A percentile compares a stretch with the other conserved stretches of the same genome.
Evolutionary conservation across 2,113 vertebrate species (phyloP).

Genomic region (Thunnus maccoyii): DNA sequence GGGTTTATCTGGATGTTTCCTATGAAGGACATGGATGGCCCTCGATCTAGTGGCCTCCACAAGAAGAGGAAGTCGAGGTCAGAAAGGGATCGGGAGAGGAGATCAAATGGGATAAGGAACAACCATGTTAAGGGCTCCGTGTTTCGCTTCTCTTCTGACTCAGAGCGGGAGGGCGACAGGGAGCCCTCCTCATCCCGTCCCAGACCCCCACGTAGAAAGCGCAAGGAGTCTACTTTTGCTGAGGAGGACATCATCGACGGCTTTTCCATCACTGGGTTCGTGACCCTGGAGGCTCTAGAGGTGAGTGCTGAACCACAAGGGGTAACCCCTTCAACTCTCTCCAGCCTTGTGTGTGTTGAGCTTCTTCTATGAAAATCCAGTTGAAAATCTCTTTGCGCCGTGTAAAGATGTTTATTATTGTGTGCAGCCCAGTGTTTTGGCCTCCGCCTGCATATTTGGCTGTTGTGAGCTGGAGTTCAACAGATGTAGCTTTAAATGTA

Average conservation of each 20-base stretch:
- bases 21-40: conserved; percentile 90
- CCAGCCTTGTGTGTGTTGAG: background rate
- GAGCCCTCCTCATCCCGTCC: conserved; percentile 90
- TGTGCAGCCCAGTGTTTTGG: conserved; percentile 30
- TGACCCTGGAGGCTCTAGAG: conserved; percentile 94
- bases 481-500: conserved; percentile 71
- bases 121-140: conserved; percentile 80
- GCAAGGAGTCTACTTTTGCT: conserved; percentile 91
- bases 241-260: conserved; percentile 98
- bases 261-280: conserved; percentile 93
- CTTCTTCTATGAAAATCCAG: background rate
- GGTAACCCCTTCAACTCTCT: background rate
- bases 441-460: conserved; percentile 49
- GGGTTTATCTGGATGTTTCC: conserved; percentile 64
- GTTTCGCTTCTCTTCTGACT: conserved; percentile 91
- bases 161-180: conserved; percentile 90
- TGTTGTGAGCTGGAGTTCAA: conserved; percentile 63
- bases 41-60: conserved; percentile 90
- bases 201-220: conserved; percentile 92
- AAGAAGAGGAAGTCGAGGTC: conserved; percentile 94
- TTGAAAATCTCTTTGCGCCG: conserved; percentile 7
- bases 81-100: conserved; percentile 88
- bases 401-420: conserved; percentile 50
- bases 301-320: conserved; percentile 79
- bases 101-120: conserved; percentile 85